These are phyloP conservation scores for Platypus cylindrus DNA, from an alignment of 2,888 invertebrate species.

Conservation along the genomic window DNA sequence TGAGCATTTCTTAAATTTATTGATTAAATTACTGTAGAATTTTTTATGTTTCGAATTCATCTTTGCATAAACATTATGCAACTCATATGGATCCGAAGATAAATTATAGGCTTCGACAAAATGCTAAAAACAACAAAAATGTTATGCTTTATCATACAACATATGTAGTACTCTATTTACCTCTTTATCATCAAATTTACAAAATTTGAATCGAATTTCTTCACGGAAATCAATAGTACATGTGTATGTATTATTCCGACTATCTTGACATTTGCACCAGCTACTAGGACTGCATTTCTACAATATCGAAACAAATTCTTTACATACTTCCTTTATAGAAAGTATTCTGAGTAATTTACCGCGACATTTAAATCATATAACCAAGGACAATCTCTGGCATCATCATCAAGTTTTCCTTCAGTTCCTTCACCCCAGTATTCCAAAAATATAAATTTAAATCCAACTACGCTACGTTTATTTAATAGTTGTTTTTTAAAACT, in stretches of 20 bases:
- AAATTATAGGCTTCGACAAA: conserved; percentile 72
- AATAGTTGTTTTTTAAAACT: conserved; percentile 25
- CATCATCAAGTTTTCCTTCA: conserved; percentile 39
- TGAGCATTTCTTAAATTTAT: conserved; percentile 14
- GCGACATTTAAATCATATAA: conserved; percentile 44
- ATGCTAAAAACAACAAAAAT: conserved; percentile 37
- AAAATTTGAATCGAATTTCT: conserved; percentile 46
- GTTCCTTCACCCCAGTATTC: conserved; percentile 75
- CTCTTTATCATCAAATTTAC: conserved; percentile 46
- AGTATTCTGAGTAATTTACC: too few species aligned
- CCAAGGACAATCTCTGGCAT: conserved; percentile 54
- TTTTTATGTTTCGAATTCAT: conserved; percentile 11
- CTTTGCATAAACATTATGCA: conserved; percentile 45
- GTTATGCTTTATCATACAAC: too few species aligned
- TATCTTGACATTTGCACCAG: conserved; percentile 77
- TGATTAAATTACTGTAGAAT: conserved; percentile 13
- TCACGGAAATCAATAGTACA: conserved; percentile 58
- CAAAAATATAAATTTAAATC: conserved; percentile 51
- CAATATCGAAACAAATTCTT: conserved; percentile 11
- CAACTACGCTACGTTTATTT: conserved; percentile 7
- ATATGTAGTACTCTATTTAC: conserved; percentile 35
- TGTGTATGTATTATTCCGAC: conserved; percentile 68
- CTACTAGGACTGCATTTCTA: conserved; percentile 53
- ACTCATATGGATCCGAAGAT: conserved; percentile 54
- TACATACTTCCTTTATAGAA: neutral